Evolutionary conservation across 2,113 vertebrate genomes (phyloP).

Genomic region (Mellivora capensis): DNA sequence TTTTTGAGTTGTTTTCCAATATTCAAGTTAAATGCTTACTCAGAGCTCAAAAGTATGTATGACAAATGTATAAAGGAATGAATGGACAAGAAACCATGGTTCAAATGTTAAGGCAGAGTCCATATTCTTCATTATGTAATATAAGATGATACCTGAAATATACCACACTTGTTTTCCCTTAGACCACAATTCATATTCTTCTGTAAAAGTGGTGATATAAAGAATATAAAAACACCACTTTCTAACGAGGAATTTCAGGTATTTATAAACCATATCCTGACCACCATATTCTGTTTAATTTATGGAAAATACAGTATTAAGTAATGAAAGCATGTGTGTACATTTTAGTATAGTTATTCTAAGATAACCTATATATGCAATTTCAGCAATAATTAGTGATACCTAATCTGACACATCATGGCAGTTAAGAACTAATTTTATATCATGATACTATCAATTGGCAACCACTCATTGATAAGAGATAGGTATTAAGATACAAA

Average conservation of each 20-base stretch:
- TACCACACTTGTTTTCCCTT: background rate
- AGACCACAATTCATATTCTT: background rate
- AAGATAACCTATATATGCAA: background rate
- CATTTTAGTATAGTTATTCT: background rate
- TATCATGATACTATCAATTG: background rate
- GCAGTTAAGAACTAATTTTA: background rate
- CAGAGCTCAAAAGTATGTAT: background rate
- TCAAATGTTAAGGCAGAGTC: background rate
- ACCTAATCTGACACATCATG: slow-evolving; percentile 23
- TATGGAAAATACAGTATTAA: background rate
- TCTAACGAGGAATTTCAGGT: background rate
- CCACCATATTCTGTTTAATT: background rate
- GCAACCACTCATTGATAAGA: slow-evolving; percentile 16
- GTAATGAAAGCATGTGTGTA: background rate
- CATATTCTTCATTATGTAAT: background rate
- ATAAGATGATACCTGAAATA: background rate
- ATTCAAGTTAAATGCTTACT: background rate
- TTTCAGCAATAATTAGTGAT: background rate
- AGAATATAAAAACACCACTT: background rate
- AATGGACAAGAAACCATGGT: background rate
- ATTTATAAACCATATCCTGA: background rate
- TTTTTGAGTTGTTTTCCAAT: background rate
- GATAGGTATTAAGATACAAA: background rate
- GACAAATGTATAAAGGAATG: background rate
- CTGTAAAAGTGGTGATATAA: background rate